Percentiles rank a stretch among this genome's conserved stretches.
These are phyloP conservation scores for Patagioenas fasciata DNA, from an alignment of 2,113 vertebrate species.

Conservation along the genomic window DNA sequence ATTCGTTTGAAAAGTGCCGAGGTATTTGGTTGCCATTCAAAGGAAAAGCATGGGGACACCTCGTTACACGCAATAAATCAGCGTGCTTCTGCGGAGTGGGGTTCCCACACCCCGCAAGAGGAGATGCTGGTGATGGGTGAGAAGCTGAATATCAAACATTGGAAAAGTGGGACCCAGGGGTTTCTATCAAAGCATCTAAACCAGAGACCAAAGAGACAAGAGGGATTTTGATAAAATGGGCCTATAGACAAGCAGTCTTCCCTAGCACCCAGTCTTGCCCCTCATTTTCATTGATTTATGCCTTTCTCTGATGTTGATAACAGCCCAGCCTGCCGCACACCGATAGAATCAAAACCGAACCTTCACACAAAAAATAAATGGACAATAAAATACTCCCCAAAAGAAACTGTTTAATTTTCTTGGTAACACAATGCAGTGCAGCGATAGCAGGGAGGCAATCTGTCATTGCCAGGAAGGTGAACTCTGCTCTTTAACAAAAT, in stretches of 20 bases:
- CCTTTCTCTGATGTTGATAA: background rate
- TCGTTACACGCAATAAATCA: accelerated
- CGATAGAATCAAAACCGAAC: background rate
- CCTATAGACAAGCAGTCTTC: background rate
- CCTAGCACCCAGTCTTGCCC: background rate
- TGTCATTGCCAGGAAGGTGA: background rate
- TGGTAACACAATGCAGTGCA: accelerated
- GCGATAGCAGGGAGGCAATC: accelerated
- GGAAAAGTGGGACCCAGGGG: background rate
- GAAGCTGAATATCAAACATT: background rate
- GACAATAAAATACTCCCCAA: background rate
- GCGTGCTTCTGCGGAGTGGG: accelerated
- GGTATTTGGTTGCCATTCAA: background rate
- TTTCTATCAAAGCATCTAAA: background rate
- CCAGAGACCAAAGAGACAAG: background rate
- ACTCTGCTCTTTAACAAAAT: background rate
- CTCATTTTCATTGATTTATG: background rate
- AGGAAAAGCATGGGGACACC: background rate
- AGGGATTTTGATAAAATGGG: background rate
- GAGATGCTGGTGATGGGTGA: background rate
- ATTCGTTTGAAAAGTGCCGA: background rate
- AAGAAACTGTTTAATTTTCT: background rate
- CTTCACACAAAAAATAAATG: background rate
- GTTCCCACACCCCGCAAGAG: background rate
- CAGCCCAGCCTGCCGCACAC: background rate